These are phyloP conservation scores for Xenus cinereus DNA, from an alignment of 2,113 vertebrate species.

Conservation along the genomic window DNA sequence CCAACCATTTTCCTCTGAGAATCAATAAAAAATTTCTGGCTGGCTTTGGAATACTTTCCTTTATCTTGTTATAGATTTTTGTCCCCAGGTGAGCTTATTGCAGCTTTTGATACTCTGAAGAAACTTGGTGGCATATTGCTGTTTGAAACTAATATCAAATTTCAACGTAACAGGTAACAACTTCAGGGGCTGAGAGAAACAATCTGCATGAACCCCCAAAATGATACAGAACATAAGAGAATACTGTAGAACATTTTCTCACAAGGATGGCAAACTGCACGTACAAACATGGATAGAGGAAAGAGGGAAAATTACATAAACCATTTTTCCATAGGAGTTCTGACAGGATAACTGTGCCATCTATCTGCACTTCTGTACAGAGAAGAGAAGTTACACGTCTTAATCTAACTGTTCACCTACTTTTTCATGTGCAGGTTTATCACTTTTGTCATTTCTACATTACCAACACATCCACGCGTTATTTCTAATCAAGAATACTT, in stretches of 20 bases:
- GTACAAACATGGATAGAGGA: not conserved
- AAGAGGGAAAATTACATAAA: not conserved
- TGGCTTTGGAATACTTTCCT: not conserved
- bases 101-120: not conserved
- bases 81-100: not conserved
- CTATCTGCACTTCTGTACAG: not conserved
- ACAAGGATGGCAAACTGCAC: not conserved
- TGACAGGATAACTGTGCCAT: not conserved
- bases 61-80: not conserved
- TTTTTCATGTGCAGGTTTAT: not conserved
- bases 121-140: not conserved
- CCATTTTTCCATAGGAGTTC: not conserved
- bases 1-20: not conserved
- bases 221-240: not conserved
- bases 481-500: not conserved
- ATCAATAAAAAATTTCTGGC: not conserved
- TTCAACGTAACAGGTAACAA: not conserved
- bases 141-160: not conserved
- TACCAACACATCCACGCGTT: not conserved
- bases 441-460: not conserved
- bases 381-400: not conserved
- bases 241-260: not conserved
- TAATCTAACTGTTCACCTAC: not conserved
- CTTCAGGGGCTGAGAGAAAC: not conserved
- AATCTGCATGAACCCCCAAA: not conserved